Conservation (phyloP, 2,888 invertebrate genomes). For the Parnassius glacialis region DNA sequence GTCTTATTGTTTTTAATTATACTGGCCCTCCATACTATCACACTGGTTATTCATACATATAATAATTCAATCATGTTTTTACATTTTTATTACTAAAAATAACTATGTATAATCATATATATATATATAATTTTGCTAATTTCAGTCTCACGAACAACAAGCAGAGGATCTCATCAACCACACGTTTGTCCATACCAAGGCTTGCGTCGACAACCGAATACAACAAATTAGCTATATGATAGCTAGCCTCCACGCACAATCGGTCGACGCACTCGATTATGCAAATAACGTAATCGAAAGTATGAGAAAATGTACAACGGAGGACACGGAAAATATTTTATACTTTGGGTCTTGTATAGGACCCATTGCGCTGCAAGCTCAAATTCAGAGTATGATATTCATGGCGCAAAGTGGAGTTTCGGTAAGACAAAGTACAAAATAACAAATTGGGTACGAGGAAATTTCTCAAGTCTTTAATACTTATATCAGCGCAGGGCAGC, state of each 20-base stretch:
- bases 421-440: constrained; percentile 41
- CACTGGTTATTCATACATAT: too few relatives aligned
- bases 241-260: constrained; percentile 38
- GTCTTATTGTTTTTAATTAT: too few relatives aligned
- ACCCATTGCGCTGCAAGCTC: constrained; percentile 50
- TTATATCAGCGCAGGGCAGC: too few relatives aligned
- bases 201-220: constrained; percentile 56
- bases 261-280: constrained; percentile 44
- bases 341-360: constrained; percentile 56
- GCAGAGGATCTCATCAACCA: constrained; percentile 50
- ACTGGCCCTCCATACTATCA: too few relatives aligned
- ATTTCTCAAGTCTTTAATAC: too few relatives aligned
- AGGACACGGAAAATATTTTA: constrained; percentile 42
- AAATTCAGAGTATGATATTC: constrained; percentile 50
- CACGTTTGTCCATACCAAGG: constrained; percentile 41
- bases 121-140: constrained; percentile 9
- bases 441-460: too few relatives aligned
- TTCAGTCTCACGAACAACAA: constrained; percentile 48
- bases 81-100: too few relatives aligned
- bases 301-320: constrained; percentile 54
- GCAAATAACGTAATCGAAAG: constrained; percentile 46
- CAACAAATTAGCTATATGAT: constrained; percentile 47
- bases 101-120: too few relatives aligned
- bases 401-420: constrained; percentile 50
- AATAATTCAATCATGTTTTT: too few relatives aligned